Percentiles rank a stretch among this genome's conserved stretches.
Conservation (phyloP, 2,888 invertebrate species). For the Amphipyra berbera region DNA sequence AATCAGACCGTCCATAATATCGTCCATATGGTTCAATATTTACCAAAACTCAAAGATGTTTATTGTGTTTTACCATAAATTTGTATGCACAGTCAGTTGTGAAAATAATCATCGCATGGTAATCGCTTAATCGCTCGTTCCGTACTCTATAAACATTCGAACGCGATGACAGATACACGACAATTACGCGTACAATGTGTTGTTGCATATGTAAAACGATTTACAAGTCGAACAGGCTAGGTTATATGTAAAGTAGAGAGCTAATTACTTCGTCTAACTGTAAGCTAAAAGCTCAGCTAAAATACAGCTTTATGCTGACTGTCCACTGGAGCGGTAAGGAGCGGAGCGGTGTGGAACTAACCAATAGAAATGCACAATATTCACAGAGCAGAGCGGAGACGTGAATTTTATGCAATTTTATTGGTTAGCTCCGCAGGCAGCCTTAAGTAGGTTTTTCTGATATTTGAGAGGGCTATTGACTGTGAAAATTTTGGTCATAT, state of each 20-base stretch:
- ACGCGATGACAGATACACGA: constrained; percentile 46
- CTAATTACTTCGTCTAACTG: constrained; percentile 54
- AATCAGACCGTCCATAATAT: constrained; percentile 28
- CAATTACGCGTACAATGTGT: constrained; percentile 44
- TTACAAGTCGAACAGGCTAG: constrained; percentile 57
- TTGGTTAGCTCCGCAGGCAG: no score
- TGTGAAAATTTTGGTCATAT: no score
- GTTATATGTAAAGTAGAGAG: constrained; percentile 48
- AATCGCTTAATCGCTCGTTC: constrained; percentile 42
- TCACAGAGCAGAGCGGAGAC: no score
- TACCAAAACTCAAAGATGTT: constrained; percentile 42
- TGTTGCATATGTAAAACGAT: constrained; percentile 53
- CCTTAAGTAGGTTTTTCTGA: no score
- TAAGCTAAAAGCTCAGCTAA: constrained; percentile 25
- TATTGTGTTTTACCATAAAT: constrained; percentile 40
- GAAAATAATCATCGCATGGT: constrained; percentile 49
- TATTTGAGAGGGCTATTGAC: no score
- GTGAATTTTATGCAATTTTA: no score
- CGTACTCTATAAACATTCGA: constrained; percentile 42
- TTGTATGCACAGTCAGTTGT: constrained; percentile 45
- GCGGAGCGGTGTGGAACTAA: no score
- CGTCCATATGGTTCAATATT: constrained; percentile 39
- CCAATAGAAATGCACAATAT: no score
- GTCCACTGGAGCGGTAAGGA: no score
- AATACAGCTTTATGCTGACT: neutral